Evolutionary conservation across 2,888 invertebrate species (phyloP).

Genomic region (Amblyteles armatorius): DNA sequence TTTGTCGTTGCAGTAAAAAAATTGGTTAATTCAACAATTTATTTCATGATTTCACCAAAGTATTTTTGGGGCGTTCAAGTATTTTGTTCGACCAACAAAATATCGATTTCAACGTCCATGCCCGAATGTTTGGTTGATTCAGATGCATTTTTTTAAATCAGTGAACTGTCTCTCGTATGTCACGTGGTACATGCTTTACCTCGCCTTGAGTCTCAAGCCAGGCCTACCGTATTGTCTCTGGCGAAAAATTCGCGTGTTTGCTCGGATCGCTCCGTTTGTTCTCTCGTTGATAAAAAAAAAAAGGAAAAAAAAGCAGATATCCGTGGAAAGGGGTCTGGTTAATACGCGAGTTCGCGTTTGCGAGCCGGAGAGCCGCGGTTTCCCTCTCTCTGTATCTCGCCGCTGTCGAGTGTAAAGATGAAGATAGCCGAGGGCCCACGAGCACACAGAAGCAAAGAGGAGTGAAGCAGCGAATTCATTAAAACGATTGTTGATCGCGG

Average conservation of each 20-base stretch:
- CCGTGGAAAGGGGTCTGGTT: slow-evolving; percentile 21
- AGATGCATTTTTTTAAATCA: no score
- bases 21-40: no score
- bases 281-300: slow-evolving; percentile 47
- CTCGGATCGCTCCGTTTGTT: slow-evolving; percentile 63
- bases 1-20: no score
- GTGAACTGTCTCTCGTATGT: no score
- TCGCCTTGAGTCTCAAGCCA: not conserved
- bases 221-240: slow-evolving; percentile 24
- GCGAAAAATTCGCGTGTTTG: slow-evolving; percentile 60
- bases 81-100: no score
- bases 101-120: no score
- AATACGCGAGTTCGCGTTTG: slow-evolving; percentile 50
- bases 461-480: slow-evolving; percentile 74
- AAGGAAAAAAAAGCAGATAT: not conserved
- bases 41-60: no score
- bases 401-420: slow-evolving; percentile 74
- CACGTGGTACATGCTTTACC: not conserved
- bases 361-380: slow-evolving; percentile 29
- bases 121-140: no score
- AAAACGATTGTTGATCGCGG: slow-evolving; percentile 80
- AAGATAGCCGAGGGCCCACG: slow-evolving; percentile 71
- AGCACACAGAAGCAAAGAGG: slow-evolving; percentile 20
- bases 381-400: slow-evolving; percentile 49
- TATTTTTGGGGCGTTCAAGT: no score